A percentile compares a stretch with the other conserved stretches of the same genome.
Evolutionary conservation across 2,113 vertebrate genomes (phyloP).

Genomic region (Anolis carolinensis): DNA sequence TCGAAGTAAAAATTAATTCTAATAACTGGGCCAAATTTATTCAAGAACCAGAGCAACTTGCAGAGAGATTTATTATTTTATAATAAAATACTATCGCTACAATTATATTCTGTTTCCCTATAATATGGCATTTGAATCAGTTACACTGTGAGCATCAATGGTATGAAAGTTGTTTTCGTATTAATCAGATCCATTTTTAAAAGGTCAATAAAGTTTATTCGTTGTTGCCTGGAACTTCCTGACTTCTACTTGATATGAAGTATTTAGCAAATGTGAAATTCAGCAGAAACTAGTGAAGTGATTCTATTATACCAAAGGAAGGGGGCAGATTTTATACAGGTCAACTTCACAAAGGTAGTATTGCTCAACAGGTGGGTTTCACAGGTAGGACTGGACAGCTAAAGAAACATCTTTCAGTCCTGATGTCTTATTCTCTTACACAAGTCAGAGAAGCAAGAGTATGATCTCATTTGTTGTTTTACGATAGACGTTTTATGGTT

Average conservation of each 20-base stretch:
- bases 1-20: neutral
- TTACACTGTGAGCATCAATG: neutral
- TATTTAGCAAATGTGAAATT: neutral
- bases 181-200: neutral
- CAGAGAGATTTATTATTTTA: neutral
- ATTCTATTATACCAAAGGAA: neutral
- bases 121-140: neutral
- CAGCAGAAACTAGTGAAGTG: neutral
- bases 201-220: neutral
- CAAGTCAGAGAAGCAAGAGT: neutral
- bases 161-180: neutral
- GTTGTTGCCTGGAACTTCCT: neutral
- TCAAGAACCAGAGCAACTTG: neutral
- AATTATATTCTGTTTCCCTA: neutral
- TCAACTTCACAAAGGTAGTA: neutral
- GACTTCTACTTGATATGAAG: neutral
- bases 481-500: neutral
- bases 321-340: neutral
- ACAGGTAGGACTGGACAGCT: neutral
- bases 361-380: neutral
- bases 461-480: constrained; percentile 5
- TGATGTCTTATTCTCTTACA: neutral
- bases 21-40: too few relatives aligned
- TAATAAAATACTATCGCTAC: neutral
- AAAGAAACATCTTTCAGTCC: neutral